A percentile compares a stretch with the other conserved stretches of the same genome.
Conservation (phyloP, 2,888 invertebrate genomes). For the Theristus sp. region DNA sequence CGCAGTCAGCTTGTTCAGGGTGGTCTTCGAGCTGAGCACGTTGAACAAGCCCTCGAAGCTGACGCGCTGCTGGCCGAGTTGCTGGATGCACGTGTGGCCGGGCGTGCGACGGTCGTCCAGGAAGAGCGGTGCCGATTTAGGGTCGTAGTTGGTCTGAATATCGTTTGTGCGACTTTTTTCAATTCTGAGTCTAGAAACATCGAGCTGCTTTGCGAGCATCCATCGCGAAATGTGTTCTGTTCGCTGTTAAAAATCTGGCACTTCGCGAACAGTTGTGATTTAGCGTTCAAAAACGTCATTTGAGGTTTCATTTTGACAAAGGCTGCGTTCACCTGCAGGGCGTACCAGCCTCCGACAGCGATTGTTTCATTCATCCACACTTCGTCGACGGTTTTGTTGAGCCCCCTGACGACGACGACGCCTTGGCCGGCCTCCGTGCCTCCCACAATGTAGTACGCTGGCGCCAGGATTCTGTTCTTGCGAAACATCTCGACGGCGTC, state of each 20-base stretch:
- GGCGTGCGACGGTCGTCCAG: slow-evolving; percentile 40
- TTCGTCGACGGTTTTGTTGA: slow-evolving; percentile 12
- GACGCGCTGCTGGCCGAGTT: slow-evolving; percentile 28
- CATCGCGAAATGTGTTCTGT: too few relatives aligned
- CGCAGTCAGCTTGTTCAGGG: slow-evolving; percentile 42
- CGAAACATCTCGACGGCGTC: slow-evolving; percentile 33
- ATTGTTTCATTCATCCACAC: slow-evolving; percentile 18
- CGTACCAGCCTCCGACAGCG: slow-evolving; percentile 23
- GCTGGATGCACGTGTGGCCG: slow-evolving; percentile 36
- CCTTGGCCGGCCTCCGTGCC: slow-evolving; percentile 22
- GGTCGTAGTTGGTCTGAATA: slow-evolving; percentile 42
- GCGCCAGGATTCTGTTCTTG: slow-evolving; percentile 36
- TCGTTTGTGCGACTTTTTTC: too few relatives aligned
- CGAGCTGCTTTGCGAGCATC: too few relatives aligned
- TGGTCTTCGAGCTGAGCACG: slow-evolving; percentile 40
- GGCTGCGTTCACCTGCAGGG: slow-evolving; percentile 26
- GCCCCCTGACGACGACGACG: slow-evolving; percentile 13
- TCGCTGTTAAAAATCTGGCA: too few relatives aligned
- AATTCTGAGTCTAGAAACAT: too few relatives aligned
- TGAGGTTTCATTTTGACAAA: too few relatives aligned
- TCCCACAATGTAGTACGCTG: slow-evolving; percentile 40
- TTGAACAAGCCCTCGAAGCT: slow-evolving; percentile 11
- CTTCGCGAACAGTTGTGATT: too few relatives aligned
- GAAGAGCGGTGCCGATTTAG: slow-evolving; percentile 33
- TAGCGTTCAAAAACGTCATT: too few relatives aligned